A percentile compares a stretch with the other conserved stretches of the same genome.
These are phyloP conservation scores for Mirza zaza DNA, from an alignment of 2,113 vertebrate species.

Conservation along the genomic window DNA sequence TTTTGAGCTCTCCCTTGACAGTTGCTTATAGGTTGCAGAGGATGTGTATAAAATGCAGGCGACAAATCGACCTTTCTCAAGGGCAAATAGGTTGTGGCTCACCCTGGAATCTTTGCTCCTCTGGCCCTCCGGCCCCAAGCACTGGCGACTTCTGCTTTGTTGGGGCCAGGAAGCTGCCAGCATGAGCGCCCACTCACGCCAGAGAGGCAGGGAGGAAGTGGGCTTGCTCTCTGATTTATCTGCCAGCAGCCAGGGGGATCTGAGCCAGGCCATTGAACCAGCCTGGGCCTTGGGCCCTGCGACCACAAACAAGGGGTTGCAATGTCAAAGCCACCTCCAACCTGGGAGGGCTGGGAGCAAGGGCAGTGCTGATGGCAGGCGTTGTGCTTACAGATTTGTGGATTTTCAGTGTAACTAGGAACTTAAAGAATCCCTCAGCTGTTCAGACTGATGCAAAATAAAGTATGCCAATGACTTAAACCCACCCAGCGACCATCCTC, in stretches of 20 bases:
- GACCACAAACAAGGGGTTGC: too few relatives aligned
- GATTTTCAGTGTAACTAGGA: not conserved
- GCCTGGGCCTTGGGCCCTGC: not conserved
- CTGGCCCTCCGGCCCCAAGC: not conserved
- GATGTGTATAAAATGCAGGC: not conserved
- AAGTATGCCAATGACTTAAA: not conserved
- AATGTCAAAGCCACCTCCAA: fast-evolving
- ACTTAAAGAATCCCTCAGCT: not conserved
- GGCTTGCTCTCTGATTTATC: not conserved
- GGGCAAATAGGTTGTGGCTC: not conserved
- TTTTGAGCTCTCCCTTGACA: not conserved
- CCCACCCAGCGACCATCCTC: fast-evolving
- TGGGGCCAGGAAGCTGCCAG: not conserved
- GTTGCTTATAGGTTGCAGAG: not conserved
- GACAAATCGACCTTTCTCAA: not conserved
- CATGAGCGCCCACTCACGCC: fast-evolving
- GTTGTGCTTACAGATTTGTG: not conserved
- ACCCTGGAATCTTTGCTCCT: not conserved
- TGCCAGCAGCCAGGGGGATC: not conserved
- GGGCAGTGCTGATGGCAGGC: fast-evolving
- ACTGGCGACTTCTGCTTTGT: not conserved
- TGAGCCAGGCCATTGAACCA: not conserved
- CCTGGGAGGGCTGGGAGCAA: not conserved
- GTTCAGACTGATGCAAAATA: not conserved
- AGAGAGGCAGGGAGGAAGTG: not conserved